Base-by-base conservation (phyloP, 2,113 vertebrate species). In the Podilymbus podiceps region DNA sequence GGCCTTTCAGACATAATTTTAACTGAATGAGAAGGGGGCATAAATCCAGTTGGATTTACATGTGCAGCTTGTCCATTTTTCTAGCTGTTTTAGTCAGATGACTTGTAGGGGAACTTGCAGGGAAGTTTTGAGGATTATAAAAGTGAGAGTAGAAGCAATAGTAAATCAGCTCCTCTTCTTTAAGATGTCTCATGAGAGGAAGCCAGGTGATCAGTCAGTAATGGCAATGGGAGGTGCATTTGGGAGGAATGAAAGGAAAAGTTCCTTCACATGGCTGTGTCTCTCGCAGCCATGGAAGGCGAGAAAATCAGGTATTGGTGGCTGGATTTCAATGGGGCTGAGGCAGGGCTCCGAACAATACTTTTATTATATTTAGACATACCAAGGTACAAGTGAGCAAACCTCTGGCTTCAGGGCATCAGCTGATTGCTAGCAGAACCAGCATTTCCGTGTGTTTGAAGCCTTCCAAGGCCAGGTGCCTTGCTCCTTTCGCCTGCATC, bases 341-440 rank as follows among this genome's bases (percentile, higher is more conserved):
- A 95, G 62, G 23, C 77, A 88, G 75, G 55, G 77, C 89, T 86
- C 49, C 14, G 90, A 96, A 97, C 89, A 96, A 94, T 96, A 11
- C 76, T 11, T 60, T 81, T 64, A 93, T 96, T 97, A 86, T 93
- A 83, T 90, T 94, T 95, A 92, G 87, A 74, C 78, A 88, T 58
- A 90, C 80, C 74, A 73, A 91, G 42, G 66, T 83, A 82, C 69
- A 80, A 97, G 63, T 66, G 69, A 95, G 90, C 85, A 93, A 92
- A 89, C 94, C 80, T 89, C 81, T 94, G 73, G 91, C 95, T 94
- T 62, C 84, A 79, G 93, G 95, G 96, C 96, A 96, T 97, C 96
- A 95, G 81, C 92, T 96, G 96, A 78, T 81, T 84, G 81, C 87
- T 95, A 68, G 90, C 96, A 91, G 86, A 94, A 79, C 75, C 76